These are phyloP conservation scores for Octopus bimaculoides DNA, from an alignment of 1,140 invertebrate species.

Conservation along the genomic window DNA sequence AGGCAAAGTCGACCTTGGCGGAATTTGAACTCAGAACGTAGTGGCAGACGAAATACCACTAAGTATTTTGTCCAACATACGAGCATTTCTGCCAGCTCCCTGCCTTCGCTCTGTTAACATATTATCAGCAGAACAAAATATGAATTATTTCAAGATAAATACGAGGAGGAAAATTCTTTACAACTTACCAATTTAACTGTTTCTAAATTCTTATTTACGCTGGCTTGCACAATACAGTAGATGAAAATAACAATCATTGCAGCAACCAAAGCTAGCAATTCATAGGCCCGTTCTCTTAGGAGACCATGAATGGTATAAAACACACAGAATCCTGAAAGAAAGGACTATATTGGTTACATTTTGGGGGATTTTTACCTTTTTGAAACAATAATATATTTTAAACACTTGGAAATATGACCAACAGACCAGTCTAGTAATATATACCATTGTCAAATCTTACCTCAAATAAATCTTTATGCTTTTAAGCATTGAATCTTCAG, in stretches of 20 bases:
- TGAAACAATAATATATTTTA: not conserved
- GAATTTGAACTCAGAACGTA: too few species aligned
- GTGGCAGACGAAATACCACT: too few species aligned
- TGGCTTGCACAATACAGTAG: constrained; percentile 36
- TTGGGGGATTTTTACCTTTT: too few species aligned
- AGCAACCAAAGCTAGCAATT: constrained; percentile 34
- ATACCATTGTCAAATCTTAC: not conserved
- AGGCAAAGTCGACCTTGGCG: too few species aligned
- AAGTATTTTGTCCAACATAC: too few species aligned
- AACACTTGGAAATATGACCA: not conserved
- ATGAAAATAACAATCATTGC: constrained; percentile 33
- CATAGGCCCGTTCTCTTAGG: constrained; percentile 36
- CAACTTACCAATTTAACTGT: not conserved
- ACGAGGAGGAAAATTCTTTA: not conserved
- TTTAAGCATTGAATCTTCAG: not conserved
- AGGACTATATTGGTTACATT: too few species aligned
- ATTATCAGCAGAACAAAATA: too few species aligned
- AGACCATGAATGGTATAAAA: constrained; percentile 39
- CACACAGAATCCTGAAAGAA: constrained; percentile 31
- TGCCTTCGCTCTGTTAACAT: too few species aligned
- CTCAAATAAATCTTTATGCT: not conserved
- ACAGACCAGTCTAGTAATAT: not conserved
- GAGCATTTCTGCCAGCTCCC: too few species aligned
- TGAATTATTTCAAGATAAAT: too few species aligned
- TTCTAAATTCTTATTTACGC: not conserved